Percentiles rank a stretch among this genome's conserved stretches.
phyloP scores from a whole-genome alignment of 2,113 vertebrate species.

The Plectropomus leopardus region DNA sequence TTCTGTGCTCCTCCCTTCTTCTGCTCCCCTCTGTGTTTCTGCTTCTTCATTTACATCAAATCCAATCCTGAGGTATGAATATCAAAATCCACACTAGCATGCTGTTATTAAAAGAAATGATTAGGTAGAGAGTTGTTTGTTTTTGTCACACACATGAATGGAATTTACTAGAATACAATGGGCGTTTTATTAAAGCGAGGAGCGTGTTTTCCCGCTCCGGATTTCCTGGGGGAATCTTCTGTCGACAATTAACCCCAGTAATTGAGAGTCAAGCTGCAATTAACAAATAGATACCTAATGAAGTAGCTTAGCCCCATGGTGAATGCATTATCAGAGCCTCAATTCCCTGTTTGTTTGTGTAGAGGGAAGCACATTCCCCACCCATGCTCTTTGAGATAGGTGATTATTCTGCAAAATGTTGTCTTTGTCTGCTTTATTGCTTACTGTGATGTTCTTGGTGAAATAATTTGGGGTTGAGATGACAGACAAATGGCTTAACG shows the following conservation, averaged over 20 bases:
- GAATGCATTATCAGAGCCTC: conserved; percentile 73
- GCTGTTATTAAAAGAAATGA: conserved; percentile 71
- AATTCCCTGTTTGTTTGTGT: conserved; percentile 50
- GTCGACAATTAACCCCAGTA: conserved; percentile 85
- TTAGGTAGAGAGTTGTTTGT: conserved; percentile 62
- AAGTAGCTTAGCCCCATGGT: conserved; percentile 76
- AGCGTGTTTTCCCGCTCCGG: conserved; percentile 55
- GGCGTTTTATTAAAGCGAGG: conserved; percentile 69
- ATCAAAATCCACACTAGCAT: conserved; percentile 63
- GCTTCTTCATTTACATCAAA: conserved; percentile 72
- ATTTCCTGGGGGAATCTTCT: conserved; percentile 75
- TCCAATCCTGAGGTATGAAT: conserved; percentile 75
- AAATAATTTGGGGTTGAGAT: conserved; percentile 52
- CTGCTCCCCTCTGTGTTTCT: conserved; percentile 44
- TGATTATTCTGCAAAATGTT: background rate
- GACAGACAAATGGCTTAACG: conserved; percentile 45
- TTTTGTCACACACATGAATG: conserved; percentile 73
- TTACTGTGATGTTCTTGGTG: conserved; percentile 19
- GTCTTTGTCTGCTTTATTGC: conserved; percentile 2
- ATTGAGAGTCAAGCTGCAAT: conserved; percentile 85
- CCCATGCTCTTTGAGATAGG: background rate
- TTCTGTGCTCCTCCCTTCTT: conserved; percentile 5
- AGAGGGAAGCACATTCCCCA: conserved; percentile 8
- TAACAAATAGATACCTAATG: conserved; percentile 84
- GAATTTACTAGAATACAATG: conserved; percentile 71